Evolutionary conservation across 2,113 vertebrate genomes (phyloP), one percentile per base, ranked within the genome.

Genomic region (Athene noctua): DNA sequence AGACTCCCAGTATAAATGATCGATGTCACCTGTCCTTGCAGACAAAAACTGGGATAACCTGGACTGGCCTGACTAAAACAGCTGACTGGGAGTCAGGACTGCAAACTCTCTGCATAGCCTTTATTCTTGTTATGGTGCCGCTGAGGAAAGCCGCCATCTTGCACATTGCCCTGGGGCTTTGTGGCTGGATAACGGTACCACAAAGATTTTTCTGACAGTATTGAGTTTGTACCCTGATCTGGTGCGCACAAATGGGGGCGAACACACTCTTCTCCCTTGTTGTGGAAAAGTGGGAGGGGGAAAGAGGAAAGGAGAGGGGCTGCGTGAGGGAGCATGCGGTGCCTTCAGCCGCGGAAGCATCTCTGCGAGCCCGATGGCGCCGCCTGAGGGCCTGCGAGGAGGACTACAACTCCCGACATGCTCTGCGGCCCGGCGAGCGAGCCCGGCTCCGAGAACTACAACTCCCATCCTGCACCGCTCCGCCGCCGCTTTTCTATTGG

Each of bases 391-490:
- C n/a, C 30, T 8, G 8, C 3, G n/a, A 5, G 5, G 18, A 2
- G 29, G 59, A 94, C 91, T 91, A 94, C 94, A 88, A 67, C 62
- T 88, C 94, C 96, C 92, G 40, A 2, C 1, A 66, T 61, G 47
- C 85, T 36, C 36, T 17, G 90, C 88, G 57, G 36, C 52, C 0
- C 10, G 26, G 4, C 15, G 0, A 0, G 14, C 0, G 0, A 0
- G 0, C 0, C 0, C 1, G 0, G 1, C 4, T 0, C 0, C 0
- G 5, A 0, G 15, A 79, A 94, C 92, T 70, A 83, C 91, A 54
- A n/a, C 10, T 75, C 94, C 95, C 93, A 49, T 66, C 10, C 0
- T 47, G 85, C 90, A 25, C 1, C 49, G 23, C 83, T 1, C 5
- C 44, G 0, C 0, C 0, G 2, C 30, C 15, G 54, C 62, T 4